Conservation (phyloP, 1,140 invertebrate species). For the Polypedilum vanderplanki region DNA sequence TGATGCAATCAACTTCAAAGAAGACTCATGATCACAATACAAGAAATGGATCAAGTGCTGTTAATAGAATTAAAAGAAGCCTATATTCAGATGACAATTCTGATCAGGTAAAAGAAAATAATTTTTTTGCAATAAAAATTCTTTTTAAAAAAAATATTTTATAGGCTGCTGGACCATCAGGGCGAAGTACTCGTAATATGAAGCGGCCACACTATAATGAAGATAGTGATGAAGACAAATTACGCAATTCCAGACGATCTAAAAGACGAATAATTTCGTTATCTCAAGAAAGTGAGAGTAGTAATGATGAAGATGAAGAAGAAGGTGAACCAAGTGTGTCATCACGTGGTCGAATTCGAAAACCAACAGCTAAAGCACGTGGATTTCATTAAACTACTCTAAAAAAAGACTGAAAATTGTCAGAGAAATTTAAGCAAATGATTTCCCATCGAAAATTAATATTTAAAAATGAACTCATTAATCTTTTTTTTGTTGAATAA, state of each 20-base stretch:
- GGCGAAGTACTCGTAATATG: conserved; percentile 42
- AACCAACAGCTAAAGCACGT: conserved; percentile 68
- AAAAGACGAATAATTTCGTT: conserved; percentile 31
- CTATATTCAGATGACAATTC: not conserved
- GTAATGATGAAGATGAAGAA: conserved; percentile 38
- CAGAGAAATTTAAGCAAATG: not conserved
- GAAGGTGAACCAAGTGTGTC: conserved; percentile 58
- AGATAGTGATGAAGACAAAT: conserved; percentile 48
- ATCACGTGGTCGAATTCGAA: conserved; percentile 74
- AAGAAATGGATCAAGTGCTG: conserved; percentile 18
- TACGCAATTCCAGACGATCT: conserved; percentile 32
- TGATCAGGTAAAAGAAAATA: not conserved
- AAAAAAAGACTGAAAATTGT: not conserved
- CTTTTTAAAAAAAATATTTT: no score
- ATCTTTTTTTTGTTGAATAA: not conserved
- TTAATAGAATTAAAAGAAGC: not conserved
- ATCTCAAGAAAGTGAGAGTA: conserved; percentile 32
- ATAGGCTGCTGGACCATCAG: conserved; percentile 29
- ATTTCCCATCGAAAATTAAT: not conserved
- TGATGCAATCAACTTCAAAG: not conserved
- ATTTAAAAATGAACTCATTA: not conserved
- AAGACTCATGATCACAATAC: not conserved
- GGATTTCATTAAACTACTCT: conserved; percentile 44
- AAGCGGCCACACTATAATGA: conserved; percentile 56
- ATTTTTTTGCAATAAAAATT: no score